Base-by-base conservation (phyloP, 2,113 vertebrate species). In the Gobiocypris rarus region DNA sequence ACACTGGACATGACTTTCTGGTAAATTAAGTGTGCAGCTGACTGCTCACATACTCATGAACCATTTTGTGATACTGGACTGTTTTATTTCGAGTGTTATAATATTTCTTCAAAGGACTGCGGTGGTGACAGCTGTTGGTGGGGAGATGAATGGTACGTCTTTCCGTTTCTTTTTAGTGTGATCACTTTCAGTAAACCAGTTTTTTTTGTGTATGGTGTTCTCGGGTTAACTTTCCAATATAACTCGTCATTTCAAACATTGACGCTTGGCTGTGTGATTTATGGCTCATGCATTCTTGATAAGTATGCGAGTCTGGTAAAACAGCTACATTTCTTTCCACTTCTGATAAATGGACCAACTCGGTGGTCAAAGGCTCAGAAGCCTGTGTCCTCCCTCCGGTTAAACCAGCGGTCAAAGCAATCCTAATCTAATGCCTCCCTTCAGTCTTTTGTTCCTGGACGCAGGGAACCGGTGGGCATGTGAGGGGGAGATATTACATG, bases 171-270 rank as follows among this genome's bases (percentile, higher is more conserved):
- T 94, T 38, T 88, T 87, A 90, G 90, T 90, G 85, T 83, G 85
- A 83, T 78, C 45, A 56, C n/a, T 90, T 85, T 86, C 88, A 89
- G 89, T 88, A 76, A 48, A 78, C 90, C n/a, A n/a, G n/a, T 91
- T 93, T 89, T 90, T 93, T 50, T 91, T 92, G 89, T 93, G 92
- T 92, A 89, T 92, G 89, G 90, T 91, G 91, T 93, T 91, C 87
- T 91, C 84, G 85, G 91, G 89, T 92, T 91, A 38, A 38, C 38
- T 63, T 15, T 93, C 90, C 88, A 94, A 94, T 93, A 94, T 90
- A 95, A 91, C 86, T 86, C 91, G 89, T 89, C 50, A 87, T 92
- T 92, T 92, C 74, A 91, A 86, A 85, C 91, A 88, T 88, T 86
- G 71, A 74, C 56, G 78, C 86, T 48, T 31, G 50, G 59, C 85